Evolutionary conservation across 1,140 invertebrate species (phyloP), one percentile per base, ranked within the genome.

Genomic region (Patella vulgata): DNA sequence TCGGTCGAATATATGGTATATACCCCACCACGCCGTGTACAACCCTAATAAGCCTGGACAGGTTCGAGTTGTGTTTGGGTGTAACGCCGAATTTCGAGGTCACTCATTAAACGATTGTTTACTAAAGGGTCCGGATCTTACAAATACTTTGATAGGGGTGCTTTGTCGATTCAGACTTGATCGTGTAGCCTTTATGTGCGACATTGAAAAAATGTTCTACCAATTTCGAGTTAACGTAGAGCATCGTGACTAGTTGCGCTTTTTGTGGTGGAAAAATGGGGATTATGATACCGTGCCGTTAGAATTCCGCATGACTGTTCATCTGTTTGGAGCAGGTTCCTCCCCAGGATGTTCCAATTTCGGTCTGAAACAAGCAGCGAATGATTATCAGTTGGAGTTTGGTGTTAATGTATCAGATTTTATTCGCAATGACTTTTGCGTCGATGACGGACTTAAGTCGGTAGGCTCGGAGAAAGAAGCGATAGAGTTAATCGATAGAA

Each of bases 131-230:
- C 75, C 77, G 0, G 75, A 76, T 52, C 48, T 73, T 5, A 64
- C 65, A 2, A 76, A 71, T 17, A 40, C n/a, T 6, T 52, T 79
- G 6, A 14, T 66, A 0, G 76, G 68, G 2, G 73, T 79, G n/a
- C 65, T 80, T 2, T 70, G 70, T 42, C 55, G 74, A 27, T 79
- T 81, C 51, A 56, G 78, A 1, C 6, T 66, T n/a, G 50, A 61
- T 9, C 50, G 12, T 5, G 59, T 78, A 5, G 74, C 73, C 2
- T 40, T 82, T 12, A 59, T 52, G 8, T 70, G 64, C 1, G 74
- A 80, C 55, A 71, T 80, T 8, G 63, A 70, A 39, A n/a, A 33
- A 0, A 80, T 80, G 78, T 79, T 75, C 27, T 58, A 76, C 28
- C 72, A 74, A 31, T 55, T 77, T 36, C 50, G 48, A 11, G 68